Evolutionary conservation across 2,113 vertebrate genomes (phyloP).

Genomic region (Gila orcuttii): DNA sequence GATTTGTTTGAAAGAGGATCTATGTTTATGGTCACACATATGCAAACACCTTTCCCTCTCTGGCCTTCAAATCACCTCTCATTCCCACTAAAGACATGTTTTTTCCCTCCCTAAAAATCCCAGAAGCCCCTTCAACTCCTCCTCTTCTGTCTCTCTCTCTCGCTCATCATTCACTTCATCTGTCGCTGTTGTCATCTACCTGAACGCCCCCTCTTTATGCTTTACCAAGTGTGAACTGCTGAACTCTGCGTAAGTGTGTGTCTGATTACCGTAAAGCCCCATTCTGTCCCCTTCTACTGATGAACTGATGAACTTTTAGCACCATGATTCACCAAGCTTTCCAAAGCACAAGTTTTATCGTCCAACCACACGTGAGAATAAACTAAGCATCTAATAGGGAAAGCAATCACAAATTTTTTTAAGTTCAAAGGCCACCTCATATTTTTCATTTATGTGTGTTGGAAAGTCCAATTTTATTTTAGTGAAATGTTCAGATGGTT

Average conservation of each 20-base stretch:
- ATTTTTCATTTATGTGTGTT: no score
- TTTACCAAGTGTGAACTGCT: constrained; percentile 55
- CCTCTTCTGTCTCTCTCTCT: constrained; percentile 29
- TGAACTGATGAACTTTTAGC: constrained; percentile 25
- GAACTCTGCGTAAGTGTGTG: constrained; percentile 48
- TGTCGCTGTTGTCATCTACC: constrained; percentile 55
- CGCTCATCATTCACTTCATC: constrained; percentile 45
- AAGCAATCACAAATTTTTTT: not conserved
- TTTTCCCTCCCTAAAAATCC: constrained; percentile 41
- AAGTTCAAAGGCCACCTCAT: not conserved
- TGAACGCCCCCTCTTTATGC: constrained; percentile 43
- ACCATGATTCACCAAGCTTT: not conserved
- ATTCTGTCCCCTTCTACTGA: not conserved
- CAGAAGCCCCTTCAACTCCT: constrained; percentile 13
- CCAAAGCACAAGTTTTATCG: constrained; percentile 23
- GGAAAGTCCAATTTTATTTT: no score
- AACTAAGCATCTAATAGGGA: not conserved
- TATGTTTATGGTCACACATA: constrained; percentile 33
- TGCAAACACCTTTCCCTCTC: constrained; percentile 25
- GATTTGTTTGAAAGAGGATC: constrained; percentile 24
- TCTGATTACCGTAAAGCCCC: constrained; percentile 30
- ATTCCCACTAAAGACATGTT: not conserved
- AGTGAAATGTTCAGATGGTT: no score
- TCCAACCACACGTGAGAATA: constrained; percentile 35
- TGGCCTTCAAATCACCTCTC: constrained; percentile 32